A percentile compares a stretch with the other conserved stretches of the same genome.
These are phyloP conservation scores for Drosophila pseudoananassae DNA, from an alignment of 1,140 invertebrate genomes.

Conservation along the genomic window DNA sequence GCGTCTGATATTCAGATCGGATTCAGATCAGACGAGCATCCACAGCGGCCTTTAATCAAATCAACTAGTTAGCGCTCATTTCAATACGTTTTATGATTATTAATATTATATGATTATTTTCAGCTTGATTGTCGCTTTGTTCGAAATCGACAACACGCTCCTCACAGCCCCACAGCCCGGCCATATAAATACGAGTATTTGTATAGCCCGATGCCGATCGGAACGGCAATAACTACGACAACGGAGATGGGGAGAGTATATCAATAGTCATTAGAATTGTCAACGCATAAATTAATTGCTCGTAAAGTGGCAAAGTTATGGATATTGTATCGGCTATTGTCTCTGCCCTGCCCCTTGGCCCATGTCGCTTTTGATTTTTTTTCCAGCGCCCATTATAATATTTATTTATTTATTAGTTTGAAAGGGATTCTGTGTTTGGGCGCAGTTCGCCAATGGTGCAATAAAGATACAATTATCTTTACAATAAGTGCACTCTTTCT, in stretches of 20 bases:
- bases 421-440: slow-evolving; percentile 41
- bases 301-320: slow-evolving; percentile 80
- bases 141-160: slow-evolving; percentile 35
- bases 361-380: slow-evolving; percentile 17
- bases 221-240: slow-evolving; percentile 21
- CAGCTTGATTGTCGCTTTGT: slow-evolving; percentile 79
- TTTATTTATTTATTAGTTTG: slow-evolving; percentile 49
- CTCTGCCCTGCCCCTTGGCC: slow-evolving; percentile 11
- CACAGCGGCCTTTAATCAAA: slow-evolving; percentile 70
- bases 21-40: slow-evolving; percentile 32
- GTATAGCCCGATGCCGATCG: slow-evolving; percentile 22
- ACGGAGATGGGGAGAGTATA: slow-evolving; percentile 51
- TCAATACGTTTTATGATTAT: slow-evolving; percentile 82
- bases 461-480: slow-evolving; percentile 22
- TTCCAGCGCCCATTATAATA: slow-evolving; percentile 22
- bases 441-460: slow-evolving; percentile 18
- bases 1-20: slow-evolving; percentile 16
- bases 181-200: slow-evolving; percentile 14
- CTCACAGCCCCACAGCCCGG: slow-evolving; percentile 25
- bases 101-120: slow-evolving; percentile 77
- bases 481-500: slow-evolving; percentile 27
- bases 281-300: slow-evolving; percentile 84
- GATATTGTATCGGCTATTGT: slow-evolving; percentile 55
- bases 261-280: slow-evolving; percentile 83
- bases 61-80: slow-evolving; percentile 77